Percentiles rank a stretch among this genome's conserved stretches.
Evolutionary conservation across 2,888 invertebrate species (phyloP).

Genomic region (Scaptomyza tumidula): DNA sequence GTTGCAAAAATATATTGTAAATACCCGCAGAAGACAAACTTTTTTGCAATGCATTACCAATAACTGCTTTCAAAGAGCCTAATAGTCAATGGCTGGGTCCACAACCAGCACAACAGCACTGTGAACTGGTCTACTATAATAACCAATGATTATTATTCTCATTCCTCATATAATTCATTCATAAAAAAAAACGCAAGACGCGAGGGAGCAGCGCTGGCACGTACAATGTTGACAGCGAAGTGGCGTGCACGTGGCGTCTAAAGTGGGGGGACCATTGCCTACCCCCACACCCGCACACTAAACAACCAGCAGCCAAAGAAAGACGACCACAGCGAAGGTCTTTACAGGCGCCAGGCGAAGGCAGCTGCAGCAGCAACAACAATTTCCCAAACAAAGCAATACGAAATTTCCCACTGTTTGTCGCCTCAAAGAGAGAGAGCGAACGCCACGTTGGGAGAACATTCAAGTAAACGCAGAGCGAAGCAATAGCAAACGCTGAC

Average conservation of each 20-base stretch:
- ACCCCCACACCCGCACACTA: not conserved
- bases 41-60: slow-evolving; percentile 3
- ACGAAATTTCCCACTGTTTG: slow-evolving; percentile 67
- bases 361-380: slow-evolving; percentile 23
- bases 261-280: slow-evolving; percentile 4
- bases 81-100: not conserved
- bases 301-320: slow-evolving; percentile 6
- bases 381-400: slow-evolving; percentile 73
- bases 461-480: slow-evolving; percentile 25
- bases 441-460: slow-evolving; percentile 7
- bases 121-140: slow-evolving; percentile 33
- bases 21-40: not conserved
- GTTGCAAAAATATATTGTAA: not conserved
- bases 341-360: slow-evolving; percentile 19
- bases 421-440: slow-evolving; percentile 34
- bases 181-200: slow-evolving; percentile 60
- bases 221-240: slow-evolving; percentile 58
- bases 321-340: not conserved
- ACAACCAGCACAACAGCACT: not conserved
- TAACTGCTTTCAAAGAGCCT: not conserved
- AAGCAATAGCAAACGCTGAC: slow-evolving; percentile 24
- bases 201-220: slow-evolving; percentile 38
- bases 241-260: slow-evolving; percentile 57
- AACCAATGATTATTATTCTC: slow-evolving; percentile 47
- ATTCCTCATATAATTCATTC: slow-evolving; percentile 64